Conservation (phyloP, 2,888 invertebrate species). For the Agonum fuliginosum region DNA sequence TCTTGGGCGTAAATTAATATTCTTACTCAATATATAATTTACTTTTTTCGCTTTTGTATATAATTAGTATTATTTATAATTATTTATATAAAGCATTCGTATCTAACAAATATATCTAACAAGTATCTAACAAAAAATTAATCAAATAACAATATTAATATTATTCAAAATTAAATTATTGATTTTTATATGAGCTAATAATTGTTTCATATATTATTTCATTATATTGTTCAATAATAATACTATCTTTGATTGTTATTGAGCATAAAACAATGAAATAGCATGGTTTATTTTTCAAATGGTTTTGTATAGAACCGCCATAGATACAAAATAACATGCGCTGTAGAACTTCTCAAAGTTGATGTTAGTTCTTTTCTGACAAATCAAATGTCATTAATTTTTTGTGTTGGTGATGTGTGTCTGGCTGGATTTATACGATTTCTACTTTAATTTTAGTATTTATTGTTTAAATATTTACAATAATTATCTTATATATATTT, state of each 20-base stretch:
- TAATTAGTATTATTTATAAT: too few relatives aligned
- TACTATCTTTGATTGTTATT: not conserved
- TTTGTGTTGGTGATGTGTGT: constrained; percentile 66
- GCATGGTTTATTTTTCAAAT: too few relatives aligned
- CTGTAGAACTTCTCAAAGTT: constrained; percentile 20
- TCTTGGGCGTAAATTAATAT: too few relatives aligned
- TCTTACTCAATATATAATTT: too few relatives aligned
- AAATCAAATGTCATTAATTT: constrained; percentile 64
- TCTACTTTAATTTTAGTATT: constrained; percentile 62
- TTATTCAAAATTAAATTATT: not conserved
- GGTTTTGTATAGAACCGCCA: constrained; percentile 41
- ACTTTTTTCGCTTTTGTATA: too few relatives aligned
- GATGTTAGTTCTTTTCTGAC: constrained; percentile 20
- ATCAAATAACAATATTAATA: not conserved
- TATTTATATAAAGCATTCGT: not conserved
- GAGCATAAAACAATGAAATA: not conserved
- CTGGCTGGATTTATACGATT: constrained; percentile 61
- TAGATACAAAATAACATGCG: constrained; percentile 25
- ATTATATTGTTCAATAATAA: not conserved
- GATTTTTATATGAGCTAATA: not conserved
- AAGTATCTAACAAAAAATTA: too few relatives aligned
- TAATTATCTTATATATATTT: constrained; percentile 28
- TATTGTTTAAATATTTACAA: constrained; percentile 52
- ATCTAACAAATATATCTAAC: too few relatives aligned
- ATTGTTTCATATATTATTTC: not conserved